phyloP scores from a whole-genome alignment of 2,113 vertebrate genomes.

The Ammodramus savannarum region DNA sequence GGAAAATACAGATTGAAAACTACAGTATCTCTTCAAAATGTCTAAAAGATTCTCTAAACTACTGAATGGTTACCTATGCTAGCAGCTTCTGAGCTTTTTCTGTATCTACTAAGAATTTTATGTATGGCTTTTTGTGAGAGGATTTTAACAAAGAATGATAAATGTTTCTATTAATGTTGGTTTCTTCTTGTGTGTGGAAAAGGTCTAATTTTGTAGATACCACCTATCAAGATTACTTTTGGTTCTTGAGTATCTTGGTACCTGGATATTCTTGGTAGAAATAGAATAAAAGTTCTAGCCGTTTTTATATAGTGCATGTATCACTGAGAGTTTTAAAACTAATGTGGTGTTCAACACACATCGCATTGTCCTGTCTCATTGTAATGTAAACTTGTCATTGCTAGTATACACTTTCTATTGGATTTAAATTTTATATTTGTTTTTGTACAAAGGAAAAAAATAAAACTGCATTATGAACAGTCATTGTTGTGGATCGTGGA shows the following conservation, averaged over 20 bases:
- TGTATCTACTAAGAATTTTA: slow-evolving; percentile 73
- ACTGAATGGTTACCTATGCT: slow-evolving; percentile 72
- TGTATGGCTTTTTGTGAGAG: slow-evolving; percentile 64
- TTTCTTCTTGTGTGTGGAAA: slow-evolving; percentile 62
- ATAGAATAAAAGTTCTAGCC: slow-evolving; percentile 62
- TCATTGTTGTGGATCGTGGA: not conserved
- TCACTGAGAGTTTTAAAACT: slow-evolving; percentile 71
- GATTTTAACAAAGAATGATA: slow-evolving; percentile 67
- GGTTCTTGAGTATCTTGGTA: slow-evolving; percentile 56
- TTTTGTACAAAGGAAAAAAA: slow-evolving; percentile 81
- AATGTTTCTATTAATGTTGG: slow-evolving; percentile 57
- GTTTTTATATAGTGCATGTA: slow-evolving; percentile 76
- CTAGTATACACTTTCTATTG: slow-evolving; percentile 74
- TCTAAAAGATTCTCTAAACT: slow-evolving; percentile 73
- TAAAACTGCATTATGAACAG: slow-evolving; percentile 77
- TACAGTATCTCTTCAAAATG: slow-evolving; percentile 58
- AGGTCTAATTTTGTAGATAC: slow-evolving; percentile 60
- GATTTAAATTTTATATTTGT: slow-evolving; percentile 80
- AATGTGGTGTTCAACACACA: slow-evolving; percentile 68
- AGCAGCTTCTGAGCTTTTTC: slow-evolving; percentile 70
- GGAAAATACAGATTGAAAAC: slow-evolving; percentile 11
- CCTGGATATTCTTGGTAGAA: slow-evolving; percentile 64
- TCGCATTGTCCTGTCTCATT: slow-evolving; percentile 61
- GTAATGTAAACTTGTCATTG: slow-evolving; percentile 73
- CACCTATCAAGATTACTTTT: slow-evolving; percentile 48